phyloP scores from a whole-genome alignment of 2,113 vertebrate genomes.

The Elanoides forficatus region DNA sequence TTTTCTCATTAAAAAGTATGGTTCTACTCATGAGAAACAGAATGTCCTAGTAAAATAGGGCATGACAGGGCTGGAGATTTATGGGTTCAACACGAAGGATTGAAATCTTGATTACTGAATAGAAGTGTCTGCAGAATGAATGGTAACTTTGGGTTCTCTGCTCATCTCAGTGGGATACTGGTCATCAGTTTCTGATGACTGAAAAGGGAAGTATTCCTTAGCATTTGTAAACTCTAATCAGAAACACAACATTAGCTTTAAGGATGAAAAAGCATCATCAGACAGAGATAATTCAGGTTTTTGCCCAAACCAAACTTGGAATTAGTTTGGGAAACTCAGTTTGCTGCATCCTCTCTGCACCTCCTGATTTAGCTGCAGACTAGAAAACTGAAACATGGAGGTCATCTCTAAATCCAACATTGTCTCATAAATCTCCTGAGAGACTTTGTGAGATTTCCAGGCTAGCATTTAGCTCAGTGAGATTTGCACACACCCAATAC shows the following conservation, averaged over 20 bases:
- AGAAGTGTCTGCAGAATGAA: not conserved
- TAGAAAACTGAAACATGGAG: not conserved
- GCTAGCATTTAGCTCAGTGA: not conserved
- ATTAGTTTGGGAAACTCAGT: not conserved
- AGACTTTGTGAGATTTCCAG: not conserved
- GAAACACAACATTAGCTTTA: not conserved
- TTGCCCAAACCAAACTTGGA: not conserved
- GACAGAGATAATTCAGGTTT: not conserved
- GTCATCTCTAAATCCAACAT: not conserved
- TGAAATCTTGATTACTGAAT: not conserved
- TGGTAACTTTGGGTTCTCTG: not conserved
- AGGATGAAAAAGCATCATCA: not conserved
- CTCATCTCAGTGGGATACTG: not conserved
- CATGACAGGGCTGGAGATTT: slow-evolving; percentile 9
- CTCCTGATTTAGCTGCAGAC: not conserved
- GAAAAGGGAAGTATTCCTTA: not conserved
- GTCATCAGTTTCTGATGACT: not conserved
- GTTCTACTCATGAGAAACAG: slow-evolving; percentile 24
- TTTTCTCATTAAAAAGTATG: slow-evolving; percentile 31
- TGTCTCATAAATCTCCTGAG: not conserved
- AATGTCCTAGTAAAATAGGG: not conserved
- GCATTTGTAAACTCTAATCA: not conserved
- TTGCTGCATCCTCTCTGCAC: not conserved
- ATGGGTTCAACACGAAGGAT: not conserved
- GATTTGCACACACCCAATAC: not conserved